Evolutionary conservation across 2,888 invertebrate genomes (phyloP).

Genomic region (Stenolophus ochropezus): DNA sequence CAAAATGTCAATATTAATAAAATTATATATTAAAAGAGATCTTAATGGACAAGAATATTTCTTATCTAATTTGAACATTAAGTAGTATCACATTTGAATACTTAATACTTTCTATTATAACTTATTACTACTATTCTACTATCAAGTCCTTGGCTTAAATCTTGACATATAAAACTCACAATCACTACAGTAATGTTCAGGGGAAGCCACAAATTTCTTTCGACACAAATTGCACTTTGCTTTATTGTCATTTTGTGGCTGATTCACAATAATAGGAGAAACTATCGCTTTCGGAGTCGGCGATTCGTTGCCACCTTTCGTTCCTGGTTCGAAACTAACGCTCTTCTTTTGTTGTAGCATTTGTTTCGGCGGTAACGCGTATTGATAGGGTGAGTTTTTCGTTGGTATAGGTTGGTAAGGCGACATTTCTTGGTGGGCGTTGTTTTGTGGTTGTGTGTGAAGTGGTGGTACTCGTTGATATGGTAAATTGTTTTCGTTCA

Average conservation of each 20-base stretch:
- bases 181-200: conserved; percentile 90
- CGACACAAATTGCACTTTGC: conserved; percentile 90
- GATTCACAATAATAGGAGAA: conserved; percentile 71
- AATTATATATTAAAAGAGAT: conserved; percentile 46
- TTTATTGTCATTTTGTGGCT: conserved; percentile 73
- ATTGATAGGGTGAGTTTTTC: conserved; percentile 79
- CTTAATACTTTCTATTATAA: conserved; percentile 53
- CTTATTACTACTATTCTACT: conserved; percentile 51
- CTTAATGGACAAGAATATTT: conserved; percentile 47
- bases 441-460: conserved; percentile 72
- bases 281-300: conserved; percentile 71
- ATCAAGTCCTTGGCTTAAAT: conserved; percentile 80
- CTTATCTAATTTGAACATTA: conserved; percentile 58
- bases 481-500: conserved; percentile 69
- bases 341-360: conserved; percentile 79
- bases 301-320: conserved; percentile 80
- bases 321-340: conserved; percentile 84
- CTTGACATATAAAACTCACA: conserved; percentile 95
- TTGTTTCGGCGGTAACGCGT: conserved; percentile 78
- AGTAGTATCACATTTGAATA: conserved; percentile 57
- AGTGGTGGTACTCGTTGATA: conserved; percentile 78
- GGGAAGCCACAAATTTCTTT: conserved; percentile 86
- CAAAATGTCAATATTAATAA: conserved; percentile 53
- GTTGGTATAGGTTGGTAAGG: conserved; percentile 71
- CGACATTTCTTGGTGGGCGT: conserved; percentile 69